These are phyloP conservation scores for Cyanistes caeruleus DNA, from an alignment of 2,113 vertebrate species.

Conservation along the genomic window DNA sequence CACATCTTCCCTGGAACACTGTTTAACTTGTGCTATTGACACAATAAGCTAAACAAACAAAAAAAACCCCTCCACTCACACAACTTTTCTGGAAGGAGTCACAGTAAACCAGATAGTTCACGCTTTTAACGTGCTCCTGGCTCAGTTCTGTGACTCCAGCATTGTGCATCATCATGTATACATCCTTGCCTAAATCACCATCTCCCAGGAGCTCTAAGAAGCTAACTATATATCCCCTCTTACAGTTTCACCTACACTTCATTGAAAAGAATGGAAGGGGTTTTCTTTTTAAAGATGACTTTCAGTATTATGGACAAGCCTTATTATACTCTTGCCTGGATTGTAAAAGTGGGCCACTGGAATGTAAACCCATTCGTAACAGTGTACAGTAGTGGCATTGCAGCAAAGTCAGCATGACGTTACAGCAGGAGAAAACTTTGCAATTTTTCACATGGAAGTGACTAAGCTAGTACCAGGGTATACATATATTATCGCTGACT, in stretches of 20 bases:
- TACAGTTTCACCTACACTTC: not conserved
- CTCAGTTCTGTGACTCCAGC: not conserved
- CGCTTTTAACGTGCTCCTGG: not conserved
- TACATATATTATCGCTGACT: not conserved
- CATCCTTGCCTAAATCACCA: not conserved
- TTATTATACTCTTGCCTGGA: not conserved
- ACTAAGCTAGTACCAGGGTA: not conserved
- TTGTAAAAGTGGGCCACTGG: not conserved
- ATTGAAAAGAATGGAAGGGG: not conserved
- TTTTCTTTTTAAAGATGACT: not conserved
- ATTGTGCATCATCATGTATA: not conserved
- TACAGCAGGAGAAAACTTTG: not conserved
- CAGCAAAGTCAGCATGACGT: not conserved
- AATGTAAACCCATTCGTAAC: not conserved
- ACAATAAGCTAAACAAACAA: conserved; percentile 48
- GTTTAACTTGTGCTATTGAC: conserved; percentile 28
- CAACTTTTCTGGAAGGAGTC: conserved; percentile 18
- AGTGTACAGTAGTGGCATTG: not conserved
- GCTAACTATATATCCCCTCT: not conserved
- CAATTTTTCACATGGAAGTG: not conserved
- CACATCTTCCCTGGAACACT: not conserved
- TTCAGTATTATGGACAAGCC: not conserved
- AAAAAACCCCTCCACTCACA: not conserved
- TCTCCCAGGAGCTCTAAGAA: not conserved
- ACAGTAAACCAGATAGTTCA: not conserved